A percentile compares a stretch with the other conserved stretches of the same genome.
Conservation (phyloP, 2,797 vertebrate genomes). For the Australoheros facetus region DNA sequence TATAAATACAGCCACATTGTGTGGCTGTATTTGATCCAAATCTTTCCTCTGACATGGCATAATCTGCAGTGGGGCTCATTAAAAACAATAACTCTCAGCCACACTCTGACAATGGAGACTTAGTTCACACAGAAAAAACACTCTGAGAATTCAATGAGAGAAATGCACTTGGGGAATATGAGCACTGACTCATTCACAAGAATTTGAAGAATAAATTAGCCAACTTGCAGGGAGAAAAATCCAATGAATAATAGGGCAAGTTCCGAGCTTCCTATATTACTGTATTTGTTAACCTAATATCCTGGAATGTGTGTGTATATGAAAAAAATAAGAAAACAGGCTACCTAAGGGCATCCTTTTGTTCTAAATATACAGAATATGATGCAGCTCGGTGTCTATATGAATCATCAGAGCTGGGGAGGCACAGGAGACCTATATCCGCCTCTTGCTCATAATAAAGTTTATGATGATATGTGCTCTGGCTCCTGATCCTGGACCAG, state of each 20-base stretch:
- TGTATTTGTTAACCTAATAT: neutral
- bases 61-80: slow-evolving; percentile 70
- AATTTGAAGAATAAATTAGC: slow-evolving; percentile 21
- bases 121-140: slow-evolving; percentile 32
- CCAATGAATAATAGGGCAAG: neutral
- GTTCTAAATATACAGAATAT: slow-evolving; percentile 60
- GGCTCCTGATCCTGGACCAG: slow-evolving; percentile 41
- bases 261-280: neutral
- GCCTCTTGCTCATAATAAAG: slow-evolving; percentile 53
- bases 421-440: slow-evolving; percentile 48
- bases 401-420: slow-evolving; percentile 63
- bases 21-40: slow-evolving; percentile 28
- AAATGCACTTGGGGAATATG: slow-evolving; percentile 27
- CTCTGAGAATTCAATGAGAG: slow-evolving; percentile 49
- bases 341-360: slow-evolving; percentile 4
- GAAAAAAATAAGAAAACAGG: neutral
- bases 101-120: slow-evolving; percentile 45
- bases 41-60: slow-evolving; percentile 38
- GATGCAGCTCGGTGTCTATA: slow-evolving; percentile 40
- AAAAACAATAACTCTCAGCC: slow-evolving; percentile 65
- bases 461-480: slow-evolving; percentile 46
- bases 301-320: neutral
- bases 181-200: slow-evolving; percentile 59
- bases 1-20: neutral
- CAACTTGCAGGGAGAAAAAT: neutral